A percentile compares a stretch with the other conserved stretches of the same genome.
Conservation (phyloP, 2,888 invertebrate species). For the Glyphotaelius pellucidus region DNA sequence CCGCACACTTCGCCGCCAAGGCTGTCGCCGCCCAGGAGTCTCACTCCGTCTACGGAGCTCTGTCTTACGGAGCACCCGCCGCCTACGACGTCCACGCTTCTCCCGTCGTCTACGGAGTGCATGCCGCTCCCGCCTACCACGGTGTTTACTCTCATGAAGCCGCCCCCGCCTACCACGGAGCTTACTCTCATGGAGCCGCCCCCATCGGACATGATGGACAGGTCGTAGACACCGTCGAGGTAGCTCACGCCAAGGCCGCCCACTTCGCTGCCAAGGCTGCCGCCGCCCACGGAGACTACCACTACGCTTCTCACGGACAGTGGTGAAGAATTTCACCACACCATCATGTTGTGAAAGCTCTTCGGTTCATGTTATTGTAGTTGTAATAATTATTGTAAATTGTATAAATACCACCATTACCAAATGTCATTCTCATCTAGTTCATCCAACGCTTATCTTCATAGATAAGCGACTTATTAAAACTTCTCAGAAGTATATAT, state of each 20-base stretch:
- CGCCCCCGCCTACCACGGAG: conserved; percentile 39
- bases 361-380: conserved; percentile 27
- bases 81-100: not conserved
- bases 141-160: conserved; percentile 71
- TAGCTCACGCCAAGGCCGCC: conserved; percentile 79
- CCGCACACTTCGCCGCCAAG: conserved; percentile 71
- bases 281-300: conserved; percentile 73
- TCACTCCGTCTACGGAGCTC: conserved; percentile 15
- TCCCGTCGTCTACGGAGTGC: not conserved
- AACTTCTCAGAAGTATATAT: not conserved
- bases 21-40: conserved; percentile 74
- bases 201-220: conserved; percentile 77
- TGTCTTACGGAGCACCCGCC: conserved; percentile 31
- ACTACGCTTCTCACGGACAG: conserved; percentile 11
- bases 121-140: conserved; percentile 21
- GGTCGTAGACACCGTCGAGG: conserved; percentile 81
- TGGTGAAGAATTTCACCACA: conserved; percentile 18
- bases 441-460: not conserved
- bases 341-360: not conserved
- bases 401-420: not conserved
- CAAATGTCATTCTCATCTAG: not conserved
- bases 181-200: conserved; percentile 71
- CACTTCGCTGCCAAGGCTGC: conserved; percentile 70
- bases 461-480: not conserved
- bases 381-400: conserved; percentile 20